A percentile compares a stretch with the other conserved stretches of the same genome.
phyloP scores from a whole-genome alignment of 1,140 invertebrate species.

The Antheraea pernyi region DNA sequence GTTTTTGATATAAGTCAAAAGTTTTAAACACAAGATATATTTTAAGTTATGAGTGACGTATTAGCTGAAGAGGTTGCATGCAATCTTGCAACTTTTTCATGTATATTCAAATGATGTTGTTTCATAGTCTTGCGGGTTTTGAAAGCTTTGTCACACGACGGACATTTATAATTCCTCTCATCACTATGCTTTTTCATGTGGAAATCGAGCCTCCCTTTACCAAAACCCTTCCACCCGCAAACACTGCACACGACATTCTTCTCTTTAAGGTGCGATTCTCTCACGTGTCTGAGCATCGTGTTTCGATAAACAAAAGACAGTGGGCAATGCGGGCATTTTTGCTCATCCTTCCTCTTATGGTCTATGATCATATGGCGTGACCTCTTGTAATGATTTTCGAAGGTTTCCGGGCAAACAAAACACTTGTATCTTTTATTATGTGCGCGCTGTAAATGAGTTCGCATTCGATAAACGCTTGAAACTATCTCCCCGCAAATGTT shows the following conservation, averaged over 20 bases:
- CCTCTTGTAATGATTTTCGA: constrained; percentile 27
- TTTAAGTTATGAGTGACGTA: not conserved
- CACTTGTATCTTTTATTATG: constrained; percentile 45
- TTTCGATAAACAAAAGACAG: constrained; percentile 19
- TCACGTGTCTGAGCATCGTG: constrained; percentile 24
- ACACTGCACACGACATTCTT: constrained; percentile 20
- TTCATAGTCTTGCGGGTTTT: constrained; percentile 2
- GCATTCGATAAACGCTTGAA: constrained; percentile 25
- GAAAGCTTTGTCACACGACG: constrained; percentile 4
- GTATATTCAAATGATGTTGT: constrained; percentile 6
- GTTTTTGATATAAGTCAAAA: not conserved
- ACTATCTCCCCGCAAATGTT: constrained; percentile 28
- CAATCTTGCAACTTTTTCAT: not conserved
- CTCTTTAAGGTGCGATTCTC: constrained; percentile 22
- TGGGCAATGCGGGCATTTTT: constrained; percentile 22
- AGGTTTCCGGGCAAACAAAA: constrained; percentile 30
- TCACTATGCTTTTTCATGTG: constrained; percentile 9
- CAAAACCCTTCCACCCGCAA: constrained; percentile 18
- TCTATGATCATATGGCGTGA: constrained; percentile 23
- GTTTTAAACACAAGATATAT: not conserved
- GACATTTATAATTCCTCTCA: constrained; percentile 5
- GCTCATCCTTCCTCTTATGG: constrained; percentile 21
- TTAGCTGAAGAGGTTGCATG: not conserved
- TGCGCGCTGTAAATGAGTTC: constrained; percentile 40
- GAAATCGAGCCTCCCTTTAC: not conserved